These are phyloP conservation scores for Paradoxurus hermaphroditus DNA, from an alignment of 2,113 vertebrate species.

Conservation along the genomic window DNA sequence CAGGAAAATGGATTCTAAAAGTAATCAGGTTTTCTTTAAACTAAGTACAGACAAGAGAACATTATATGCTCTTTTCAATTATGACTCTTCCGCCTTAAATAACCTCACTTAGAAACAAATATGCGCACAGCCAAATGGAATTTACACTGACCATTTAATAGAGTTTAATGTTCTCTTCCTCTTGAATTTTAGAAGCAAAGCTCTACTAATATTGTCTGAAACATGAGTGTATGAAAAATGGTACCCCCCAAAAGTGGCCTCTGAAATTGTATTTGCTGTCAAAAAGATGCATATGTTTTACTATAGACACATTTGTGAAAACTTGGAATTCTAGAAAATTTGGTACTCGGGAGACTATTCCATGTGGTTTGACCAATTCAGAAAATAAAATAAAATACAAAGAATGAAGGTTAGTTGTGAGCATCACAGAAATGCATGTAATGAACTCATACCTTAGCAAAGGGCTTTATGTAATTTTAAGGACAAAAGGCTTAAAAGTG, in stretches of 20 bases:
- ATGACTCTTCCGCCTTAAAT: not conserved
- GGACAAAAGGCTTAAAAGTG: not conserved
- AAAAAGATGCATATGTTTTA: not conserved
- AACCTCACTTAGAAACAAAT: constrained; percentile 1
- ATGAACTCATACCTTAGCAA: not conserved
- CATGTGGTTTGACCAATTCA: not conserved
- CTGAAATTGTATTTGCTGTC: constrained; percentile 10
- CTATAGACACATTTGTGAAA: not conserved
- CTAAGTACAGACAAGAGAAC: not conserved
- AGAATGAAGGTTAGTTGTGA: not conserved
- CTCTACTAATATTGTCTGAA: not conserved
- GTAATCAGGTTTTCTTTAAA: not conserved
- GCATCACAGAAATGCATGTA: not conserved
- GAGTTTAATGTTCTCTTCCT: not conserved
- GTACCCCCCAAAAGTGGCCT: not conserved
- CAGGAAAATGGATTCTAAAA: constrained; percentile 15
- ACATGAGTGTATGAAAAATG: not conserved
- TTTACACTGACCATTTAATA: not conserved
- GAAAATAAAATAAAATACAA: not conserved
- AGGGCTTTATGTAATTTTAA: not conserved
- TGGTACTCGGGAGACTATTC: not conserved
- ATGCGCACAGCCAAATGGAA: not conserved
- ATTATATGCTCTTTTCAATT: constrained; percentile 23
- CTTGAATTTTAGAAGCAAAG: not conserved
- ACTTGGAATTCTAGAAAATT: not conserved